Conservation (phyloP, 2,888 invertebrate species). For the Acrobasis repandana region DNA sequence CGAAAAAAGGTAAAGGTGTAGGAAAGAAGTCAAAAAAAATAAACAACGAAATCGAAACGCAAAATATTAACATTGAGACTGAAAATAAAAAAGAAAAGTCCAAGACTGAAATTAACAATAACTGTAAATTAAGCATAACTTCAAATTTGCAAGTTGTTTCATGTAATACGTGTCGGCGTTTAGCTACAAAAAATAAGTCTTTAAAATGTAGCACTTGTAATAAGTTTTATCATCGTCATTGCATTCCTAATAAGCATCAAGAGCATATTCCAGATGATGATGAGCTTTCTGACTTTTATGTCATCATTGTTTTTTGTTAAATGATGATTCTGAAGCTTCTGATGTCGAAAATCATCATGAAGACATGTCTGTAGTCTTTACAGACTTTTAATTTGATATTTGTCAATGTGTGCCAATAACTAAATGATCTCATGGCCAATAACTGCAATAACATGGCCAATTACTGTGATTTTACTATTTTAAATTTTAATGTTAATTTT, state of each 20-base stretch:
- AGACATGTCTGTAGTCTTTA: too few species aligned
- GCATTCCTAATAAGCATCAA: constrained; percentile 22
- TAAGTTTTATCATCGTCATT: constrained; percentile 20
- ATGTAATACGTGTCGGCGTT: too few species aligned
- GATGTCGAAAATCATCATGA: too few species aligned
- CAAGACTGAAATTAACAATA: too few species aligned
- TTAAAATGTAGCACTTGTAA: constrained; percentile 17
- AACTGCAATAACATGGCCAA: constrained; percentile 21
- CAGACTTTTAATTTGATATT: neutral
- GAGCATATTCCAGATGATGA: constrained; percentile 22
- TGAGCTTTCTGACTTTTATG: constrained; percentile 23
- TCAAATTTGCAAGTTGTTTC: too few species aligned
- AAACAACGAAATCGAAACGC: too few species aligned
- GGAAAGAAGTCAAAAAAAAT: too few species aligned
- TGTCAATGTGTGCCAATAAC: constrained; percentile 13
- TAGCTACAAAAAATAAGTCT: too few species aligned
- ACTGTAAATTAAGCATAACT: too few species aligned
- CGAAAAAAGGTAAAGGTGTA: too few species aligned
- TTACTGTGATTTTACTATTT: constrained; percentile 19
- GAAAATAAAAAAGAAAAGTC: too few species aligned
- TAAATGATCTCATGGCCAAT: constrained; percentile 21
- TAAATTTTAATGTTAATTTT: constrained; percentile 7
- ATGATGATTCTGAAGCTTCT: constrained; percentile 14
- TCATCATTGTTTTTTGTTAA: constrained; percentile 17
- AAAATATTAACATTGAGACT: too few species aligned